Evolutionary conservation across 2,113 vertebrate species (phyloP).

Genomic region (Sander vitreus): DNA sequence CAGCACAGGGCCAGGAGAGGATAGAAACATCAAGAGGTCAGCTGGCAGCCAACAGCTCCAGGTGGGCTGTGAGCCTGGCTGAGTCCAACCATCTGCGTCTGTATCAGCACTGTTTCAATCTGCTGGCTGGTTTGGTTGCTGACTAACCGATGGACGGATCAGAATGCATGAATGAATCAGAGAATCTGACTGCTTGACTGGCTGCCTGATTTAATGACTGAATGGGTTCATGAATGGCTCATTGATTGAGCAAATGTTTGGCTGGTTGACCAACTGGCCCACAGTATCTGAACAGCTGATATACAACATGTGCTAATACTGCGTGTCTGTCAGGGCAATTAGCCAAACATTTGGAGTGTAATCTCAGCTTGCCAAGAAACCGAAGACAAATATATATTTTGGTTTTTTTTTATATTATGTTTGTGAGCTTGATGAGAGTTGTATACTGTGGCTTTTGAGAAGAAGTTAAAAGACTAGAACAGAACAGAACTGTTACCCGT

Average conservation of each 20-base stretch:
- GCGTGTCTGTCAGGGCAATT: neutral
- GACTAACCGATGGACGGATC: constrained; percentile 19
- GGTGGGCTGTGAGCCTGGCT: constrained; percentile 54
- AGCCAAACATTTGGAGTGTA: neutral
- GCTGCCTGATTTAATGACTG: constrained; percentile 29
- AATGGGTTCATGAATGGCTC: constrained; percentile 50
- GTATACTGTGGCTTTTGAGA: neutral
- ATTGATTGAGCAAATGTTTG: constrained; percentile 58
- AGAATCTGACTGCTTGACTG: constrained; percentile 34
- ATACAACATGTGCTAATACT: constrained; percentile 7
- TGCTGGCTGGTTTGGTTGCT: constrained; percentile 26
- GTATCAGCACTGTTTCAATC: constrained; percentile 11
- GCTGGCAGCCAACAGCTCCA: constrained; percentile 64
- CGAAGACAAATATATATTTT: neutral
- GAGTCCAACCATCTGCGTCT: constrained; percentile 44
- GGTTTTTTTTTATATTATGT: neutral
- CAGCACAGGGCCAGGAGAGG: constrained; percentile 31
- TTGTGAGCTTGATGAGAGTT: neutral
- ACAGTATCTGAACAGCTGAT: constrained; percentile 51
- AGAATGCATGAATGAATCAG: constrained; percentile 53
- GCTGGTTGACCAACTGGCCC: constrained; percentile 34
- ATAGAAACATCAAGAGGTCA: constrained; percentile 68
- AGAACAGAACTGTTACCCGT: neutral
- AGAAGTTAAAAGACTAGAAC: neutral
- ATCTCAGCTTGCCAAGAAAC: neutral